Evolutionary conservation across 1,140 invertebrate genomes (phyloP), one percentile per base, ranked within the genome.

Genomic region (Aleiodes sp.): DNA sequence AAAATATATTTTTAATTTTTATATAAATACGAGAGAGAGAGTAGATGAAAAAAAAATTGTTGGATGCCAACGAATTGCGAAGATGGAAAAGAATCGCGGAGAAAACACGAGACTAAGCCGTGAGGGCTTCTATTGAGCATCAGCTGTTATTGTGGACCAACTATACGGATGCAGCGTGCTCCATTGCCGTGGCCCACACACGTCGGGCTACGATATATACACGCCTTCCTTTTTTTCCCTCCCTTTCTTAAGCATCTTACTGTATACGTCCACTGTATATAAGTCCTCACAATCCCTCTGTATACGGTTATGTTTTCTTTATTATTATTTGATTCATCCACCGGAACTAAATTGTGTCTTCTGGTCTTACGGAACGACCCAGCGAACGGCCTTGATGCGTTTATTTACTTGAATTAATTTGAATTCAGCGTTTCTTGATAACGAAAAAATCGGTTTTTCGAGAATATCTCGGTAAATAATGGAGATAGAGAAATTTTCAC

Each of bases 111-210:
- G 16, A 68, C 31, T 29, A 16, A 26, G 56, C 8, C 3, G 62
- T 31, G 46, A 60, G 31, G 66, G 65, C 68, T 76, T 72, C 70
- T 72, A 74, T 76, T 76, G 73, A 74, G 68, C 72, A 76, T 74
- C 72, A 76, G 72, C 75, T 74, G 75, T 76, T 74, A 73, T 76
- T 76, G 70, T 72, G 75, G 72, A 71, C 75, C 75, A 76, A 74
- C 68, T 72, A 72, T 72, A 74, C 70, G 70, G 75, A 74, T 76
- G 70, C 72, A 68, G 46, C 70, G 61, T 76, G 70, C 65, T 63
- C 56, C 35, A 43, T 28, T 68, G 65, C n/a, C n/a, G n/a, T n/a
- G n/a, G n/a, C n/a, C 72, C 75, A 76, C 75, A 76, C 74, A 76
- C 75, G 75, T 74, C 64, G 75, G 72, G 19, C 65, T 37, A 62